These are phyloP conservation scores for Ormyrus pomaceus DNA, from an alignment of 2,888 invertebrate genomes.

Conservation along the genomic window DNA sequence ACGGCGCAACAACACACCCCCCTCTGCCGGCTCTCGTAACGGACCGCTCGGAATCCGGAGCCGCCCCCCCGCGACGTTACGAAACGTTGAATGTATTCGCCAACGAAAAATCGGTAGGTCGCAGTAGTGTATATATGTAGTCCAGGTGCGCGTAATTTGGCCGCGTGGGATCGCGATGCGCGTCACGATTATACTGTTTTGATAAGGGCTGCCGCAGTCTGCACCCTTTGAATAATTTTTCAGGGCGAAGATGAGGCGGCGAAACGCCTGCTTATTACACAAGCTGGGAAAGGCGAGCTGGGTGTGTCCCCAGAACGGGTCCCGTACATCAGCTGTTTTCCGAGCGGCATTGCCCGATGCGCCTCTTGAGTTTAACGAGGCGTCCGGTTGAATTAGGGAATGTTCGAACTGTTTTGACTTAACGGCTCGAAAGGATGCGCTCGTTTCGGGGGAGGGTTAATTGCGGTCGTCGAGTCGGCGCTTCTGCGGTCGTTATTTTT, in stretches of 20 bases:
- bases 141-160: conserved; percentile 1
- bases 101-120: no score
- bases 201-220: conserved; percentile 28
- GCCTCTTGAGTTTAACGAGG: conserved; percentile 23
- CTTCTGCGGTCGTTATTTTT: background rate
- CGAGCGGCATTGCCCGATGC: background rate
- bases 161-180: conserved; percentile 49
- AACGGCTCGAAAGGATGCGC: conserved; percentile 35
- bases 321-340: conserved; percentile 42
- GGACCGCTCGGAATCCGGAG: no score
- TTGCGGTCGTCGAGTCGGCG: no score
- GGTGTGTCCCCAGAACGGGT: conserved; percentile 26
- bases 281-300: conserved; percentile 21
- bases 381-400: conserved; percentile 26
- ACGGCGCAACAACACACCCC: no score
- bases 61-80: no score
- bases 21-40: no score
- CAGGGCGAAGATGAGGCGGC: conserved; percentile 13
- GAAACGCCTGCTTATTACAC: conserved; percentile 8
- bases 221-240: conserved; percentile 35
- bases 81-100: no score
- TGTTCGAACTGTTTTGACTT: conserved; percentile 30
- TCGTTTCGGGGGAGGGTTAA: no score
- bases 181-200: conserved; percentile 25
- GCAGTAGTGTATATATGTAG: conserved; percentile 1